A percentile compares a stretch with the other conserved stretches of the same genome.
These are phyloP conservation scores for Aplocera efformata DNA, from an alignment of 2,888 invertebrate genomes.

Conservation along the genomic window DNA sequence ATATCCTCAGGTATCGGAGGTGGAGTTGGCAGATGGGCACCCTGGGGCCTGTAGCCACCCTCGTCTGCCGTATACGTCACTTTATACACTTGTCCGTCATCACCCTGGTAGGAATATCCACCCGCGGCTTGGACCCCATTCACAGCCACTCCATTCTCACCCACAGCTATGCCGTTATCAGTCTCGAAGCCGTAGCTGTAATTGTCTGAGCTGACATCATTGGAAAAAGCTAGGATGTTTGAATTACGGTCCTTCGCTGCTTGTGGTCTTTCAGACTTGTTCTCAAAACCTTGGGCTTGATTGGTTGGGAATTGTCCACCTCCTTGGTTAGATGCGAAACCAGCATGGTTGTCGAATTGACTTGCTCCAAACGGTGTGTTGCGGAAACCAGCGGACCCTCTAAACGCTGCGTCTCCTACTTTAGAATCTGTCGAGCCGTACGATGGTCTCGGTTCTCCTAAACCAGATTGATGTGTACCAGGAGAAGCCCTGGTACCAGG, in stretches of 20 bases:
- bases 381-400: conserved; percentile 36
- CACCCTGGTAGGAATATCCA: conserved; percentile 61
- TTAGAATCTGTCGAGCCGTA: conserved; percentile 69
- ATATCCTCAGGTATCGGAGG: conserved; percentile 64
- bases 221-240: conserved; percentile 51
- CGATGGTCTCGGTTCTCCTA: conserved; percentile 54
- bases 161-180: conserved; percentile 64
- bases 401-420: conserved; percentile 70
- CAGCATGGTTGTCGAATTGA: conserved; percentile 1
- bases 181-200: conserved; percentile 62
- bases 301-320: conserved; percentile 5
- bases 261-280: conserved; percentile 42
- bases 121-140: conserved; percentile 61
- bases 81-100: conserved; percentile 64
- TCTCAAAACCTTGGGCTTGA: conserved; percentile 19
- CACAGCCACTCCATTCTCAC: conserved; percentile 51
- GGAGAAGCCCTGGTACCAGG: conserved; percentile 57
- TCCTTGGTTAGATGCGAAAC: not conserved
- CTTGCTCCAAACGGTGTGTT: conserved; percentile 13
- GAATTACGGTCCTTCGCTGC: conserved; percentile 47
- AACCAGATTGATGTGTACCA: conserved; percentile 44
- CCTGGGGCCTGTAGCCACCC: conserved; percentile 57
- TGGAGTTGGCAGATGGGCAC: conserved; percentile 63
- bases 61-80: conserved; percentile 65
- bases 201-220: conserved; percentile 48